Percentiles rank a stretch among this genome's conserved stretches.
phyloP scores from a whole-genome alignment of 2,797 vertebrate species.

The Lacerta bilineata region DNA sequence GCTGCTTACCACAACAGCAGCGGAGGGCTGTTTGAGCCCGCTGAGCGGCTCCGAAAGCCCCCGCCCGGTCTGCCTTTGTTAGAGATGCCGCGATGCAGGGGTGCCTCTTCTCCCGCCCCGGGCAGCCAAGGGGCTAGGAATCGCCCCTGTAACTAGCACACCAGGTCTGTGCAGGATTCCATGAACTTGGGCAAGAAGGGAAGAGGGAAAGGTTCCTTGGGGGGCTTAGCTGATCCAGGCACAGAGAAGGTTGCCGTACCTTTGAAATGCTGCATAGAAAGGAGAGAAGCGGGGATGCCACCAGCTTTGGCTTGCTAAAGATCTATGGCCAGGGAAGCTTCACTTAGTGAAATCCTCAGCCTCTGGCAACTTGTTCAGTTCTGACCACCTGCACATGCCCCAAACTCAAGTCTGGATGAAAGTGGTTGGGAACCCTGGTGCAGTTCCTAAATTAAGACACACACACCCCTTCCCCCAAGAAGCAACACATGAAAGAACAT shows the following conservation, averaged over 20 bases:
- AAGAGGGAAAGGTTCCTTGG: neutral
- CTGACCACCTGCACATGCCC: neutral
- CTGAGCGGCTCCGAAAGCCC: too few species aligned
- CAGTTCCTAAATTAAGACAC: too few species aligned
- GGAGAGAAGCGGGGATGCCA: neutral
- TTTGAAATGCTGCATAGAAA: neutral
- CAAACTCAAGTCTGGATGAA: too few species aligned
- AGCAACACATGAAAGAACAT: too few species aligned
- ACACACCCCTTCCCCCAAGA: too few species aligned
- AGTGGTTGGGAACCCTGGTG: too few species aligned
- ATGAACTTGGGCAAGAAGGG: neutral
- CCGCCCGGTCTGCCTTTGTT: conserved; percentile 69
- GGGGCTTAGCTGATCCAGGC: neutral
- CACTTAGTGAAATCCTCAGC: neutral
- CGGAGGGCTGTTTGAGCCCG: too few species aligned
- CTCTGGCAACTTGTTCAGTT: neutral
- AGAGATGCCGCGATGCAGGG: too few species aligned
- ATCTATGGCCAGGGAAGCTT: neutral
- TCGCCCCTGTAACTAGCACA: conserved; percentile 60
- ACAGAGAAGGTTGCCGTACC: neutral
- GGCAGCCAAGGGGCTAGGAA: too few species aligned
- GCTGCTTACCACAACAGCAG: too few species aligned
- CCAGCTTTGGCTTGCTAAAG: neutral
- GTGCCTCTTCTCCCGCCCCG: too few species aligned
- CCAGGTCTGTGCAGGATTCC: conserved; percentile 28